These are phyloP conservation scores for Condylura cristata DNA, from an alignment of 2,113 vertebrate species.

Conservation along the genomic window DNA sequence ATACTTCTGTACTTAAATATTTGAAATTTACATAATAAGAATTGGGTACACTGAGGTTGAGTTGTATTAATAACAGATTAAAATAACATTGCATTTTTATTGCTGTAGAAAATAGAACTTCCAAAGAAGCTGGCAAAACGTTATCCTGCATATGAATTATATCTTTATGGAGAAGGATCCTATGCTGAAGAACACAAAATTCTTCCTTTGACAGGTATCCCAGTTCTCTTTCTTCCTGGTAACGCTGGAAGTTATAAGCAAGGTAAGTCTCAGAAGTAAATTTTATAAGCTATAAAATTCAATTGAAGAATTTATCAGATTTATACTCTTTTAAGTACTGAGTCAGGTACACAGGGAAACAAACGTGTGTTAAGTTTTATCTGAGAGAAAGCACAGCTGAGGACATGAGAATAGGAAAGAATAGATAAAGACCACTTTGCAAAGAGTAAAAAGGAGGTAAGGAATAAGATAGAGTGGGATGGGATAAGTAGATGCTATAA, in stretches of 20 bases:
- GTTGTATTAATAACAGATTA: slow-evolving; percentile 32
- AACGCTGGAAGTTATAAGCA: slow-evolving; percentile 98
- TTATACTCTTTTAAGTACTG: neutral
- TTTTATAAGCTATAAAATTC: slow-evolving; percentile 7
- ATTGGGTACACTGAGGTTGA: neutral
- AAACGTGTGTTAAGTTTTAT: neutral
- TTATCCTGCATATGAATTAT: slow-evolving; percentile 95
- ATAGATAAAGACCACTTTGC: neutral
- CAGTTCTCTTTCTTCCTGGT: slow-evolving; percentile 97
- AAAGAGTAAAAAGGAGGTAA: neutral
- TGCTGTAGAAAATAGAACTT: slow-evolving; percentile 91
- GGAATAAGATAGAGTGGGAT: neutral
- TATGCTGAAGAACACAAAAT: slow-evolving; percentile 93
- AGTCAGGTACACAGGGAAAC: neutral
- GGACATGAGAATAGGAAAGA: neutral
- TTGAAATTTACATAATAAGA: slow-evolving; percentile 20
- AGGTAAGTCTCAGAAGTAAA: slow-evolving; percentile 85
- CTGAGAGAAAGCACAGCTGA: neutral
- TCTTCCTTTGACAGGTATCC: slow-evolving; percentile 93
- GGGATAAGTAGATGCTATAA: neutral
- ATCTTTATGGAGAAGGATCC: slow-evolving; percentile 95
- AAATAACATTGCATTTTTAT: slow-evolving; percentile 41
- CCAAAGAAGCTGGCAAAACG: slow-evolving; percentile 90
- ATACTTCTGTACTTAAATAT: slow-evolving; percentile 25
- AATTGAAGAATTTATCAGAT: neutral